Base-by-base conservation (phyloP, 2,113 vertebrate species). In the Gambusia holbrooki region DNA sequence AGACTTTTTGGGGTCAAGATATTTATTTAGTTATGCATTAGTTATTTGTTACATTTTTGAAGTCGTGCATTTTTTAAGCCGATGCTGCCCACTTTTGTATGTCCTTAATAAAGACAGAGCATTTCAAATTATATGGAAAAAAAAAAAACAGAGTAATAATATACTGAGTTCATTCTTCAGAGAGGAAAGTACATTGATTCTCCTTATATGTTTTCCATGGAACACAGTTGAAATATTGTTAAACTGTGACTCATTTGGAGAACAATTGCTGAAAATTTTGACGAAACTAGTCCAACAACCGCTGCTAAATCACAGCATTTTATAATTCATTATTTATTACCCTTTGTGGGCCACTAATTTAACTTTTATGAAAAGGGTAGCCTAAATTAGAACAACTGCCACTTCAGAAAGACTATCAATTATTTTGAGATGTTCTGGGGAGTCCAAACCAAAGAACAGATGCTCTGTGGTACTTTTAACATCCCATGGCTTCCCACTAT, bases 391-490 rank as follows among this genome's bases (percentile, higher is more conserved):
- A 77, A 64, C 19, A 66, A 72, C 61, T 74, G 80, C 61, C 37
- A 61, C 45, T 77, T 77, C 27, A 71, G 15, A 63, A 74, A 71
- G 66, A 72, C 35, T 66, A 42, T 29, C 58, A 73, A 65, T 63
- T 42, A 42, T 58, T 58, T 65, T n/a, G 62, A 67, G 69, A 48
- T 72, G 72, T 65, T 76, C 71, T 62, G 48, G 74, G 58, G 64
- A 68, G 72, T 32, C 74, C 33, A n/a, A 37, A 66, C 69, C 60
- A 74, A 65, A 69, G 58, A 86, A 40, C 74, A 22, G 35, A 28
- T 45, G 73, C 66, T 76, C 27, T 81, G 69, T 70, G 12, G 33
- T 65, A 75, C 71, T 80, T 45, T 84, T 25, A 22, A 74, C 85
- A 62, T 15, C 66, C 62, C 81, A 70, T 17, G 37, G 40, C 54